phyloP scores from a whole-genome alignment of 2,797 vertebrate genomes.

The Stomatorhinus walkeri region DNA sequence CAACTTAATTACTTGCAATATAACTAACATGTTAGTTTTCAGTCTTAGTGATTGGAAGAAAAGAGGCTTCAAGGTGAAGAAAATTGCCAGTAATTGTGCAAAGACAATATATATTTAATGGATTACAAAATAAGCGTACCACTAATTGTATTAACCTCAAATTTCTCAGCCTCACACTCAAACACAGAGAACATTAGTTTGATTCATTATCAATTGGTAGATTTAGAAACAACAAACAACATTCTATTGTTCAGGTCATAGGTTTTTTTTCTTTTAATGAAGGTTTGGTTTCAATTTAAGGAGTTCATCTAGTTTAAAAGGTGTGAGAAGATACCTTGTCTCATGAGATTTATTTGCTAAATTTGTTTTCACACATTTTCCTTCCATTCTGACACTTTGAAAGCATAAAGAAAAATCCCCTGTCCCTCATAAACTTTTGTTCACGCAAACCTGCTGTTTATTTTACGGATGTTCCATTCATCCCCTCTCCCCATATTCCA shows the following conservation, averaged over 20 bases:
- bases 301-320: neutral
- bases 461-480: neutral
- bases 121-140: neutral
- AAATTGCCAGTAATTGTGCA: neutral
- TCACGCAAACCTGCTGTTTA: neutral
- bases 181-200: conserved; percentile 18
- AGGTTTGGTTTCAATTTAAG: neutral
- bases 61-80: neutral
- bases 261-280: neutral
- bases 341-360: neutral
- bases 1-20: neutral
- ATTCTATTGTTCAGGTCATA: neutral
- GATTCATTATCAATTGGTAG: conserved; percentile 59
- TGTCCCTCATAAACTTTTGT: neutral
- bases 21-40: neutral
- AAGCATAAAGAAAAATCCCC: neutral
- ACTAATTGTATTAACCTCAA: neutral
- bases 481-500: neutral
- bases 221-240: neutral
- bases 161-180: neutral
- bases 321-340: neutral
- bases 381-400: neutral
- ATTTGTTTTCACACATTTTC: neutral
- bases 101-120: neutral
- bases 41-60: neutral